Evolutionary conservation across 1,140 invertebrate genomes (phyloP).

Genomic region (Drosophila tropicalis): DNA sequence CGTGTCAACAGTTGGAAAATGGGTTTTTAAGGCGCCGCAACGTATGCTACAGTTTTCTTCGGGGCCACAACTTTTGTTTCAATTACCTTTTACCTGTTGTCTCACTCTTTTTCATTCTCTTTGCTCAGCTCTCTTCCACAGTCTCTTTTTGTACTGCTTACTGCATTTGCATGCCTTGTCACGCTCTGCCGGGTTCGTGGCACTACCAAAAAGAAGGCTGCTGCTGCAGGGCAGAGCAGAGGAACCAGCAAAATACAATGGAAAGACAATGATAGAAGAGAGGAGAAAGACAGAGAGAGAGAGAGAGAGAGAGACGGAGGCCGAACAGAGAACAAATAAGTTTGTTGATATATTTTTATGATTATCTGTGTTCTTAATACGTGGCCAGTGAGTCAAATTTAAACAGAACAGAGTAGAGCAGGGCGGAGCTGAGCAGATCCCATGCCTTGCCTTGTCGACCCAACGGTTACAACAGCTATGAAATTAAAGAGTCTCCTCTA

Average conservation of each 20-base stretch:
- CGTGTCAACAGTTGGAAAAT: conserved; percentile 79
- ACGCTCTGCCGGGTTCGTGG: conserved; percentile 28
- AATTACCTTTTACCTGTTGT: conserved; percentile 77
- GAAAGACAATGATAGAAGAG: too few relatives aligned
- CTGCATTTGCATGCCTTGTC: conserved; percentile 58
- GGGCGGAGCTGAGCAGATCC: too few relatives aligned
- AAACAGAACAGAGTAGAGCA: conserved; percentile 17
- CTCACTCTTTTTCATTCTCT: conserved; percentile 15
- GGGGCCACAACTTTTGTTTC: conserved; percentile 75
- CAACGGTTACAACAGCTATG: background rate
- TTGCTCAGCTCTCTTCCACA: background rate
- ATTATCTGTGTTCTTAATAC: conserved; percentile 60
- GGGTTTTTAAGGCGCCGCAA: conserved; percentile 78
- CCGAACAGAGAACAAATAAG: conserved; percentile 34
- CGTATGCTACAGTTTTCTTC: conserved; percentile 73
- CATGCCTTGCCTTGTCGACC: background rate
- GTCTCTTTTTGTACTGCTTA: background rate
- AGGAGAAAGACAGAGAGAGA: too few relatives aligned
- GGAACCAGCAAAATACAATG: background rate
- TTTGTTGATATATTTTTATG: conserved; percentile 62
- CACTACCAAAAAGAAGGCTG: background rate
- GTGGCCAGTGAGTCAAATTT: conserved; percentile 49
- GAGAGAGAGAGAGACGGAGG: background rate
- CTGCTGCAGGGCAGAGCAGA: background rate
- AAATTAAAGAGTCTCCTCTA: conserved; percentile 15